Conservation (phyloP, 2,113 vertebrate genomes). For the Oxygymnocypris stewartii region DNA sequence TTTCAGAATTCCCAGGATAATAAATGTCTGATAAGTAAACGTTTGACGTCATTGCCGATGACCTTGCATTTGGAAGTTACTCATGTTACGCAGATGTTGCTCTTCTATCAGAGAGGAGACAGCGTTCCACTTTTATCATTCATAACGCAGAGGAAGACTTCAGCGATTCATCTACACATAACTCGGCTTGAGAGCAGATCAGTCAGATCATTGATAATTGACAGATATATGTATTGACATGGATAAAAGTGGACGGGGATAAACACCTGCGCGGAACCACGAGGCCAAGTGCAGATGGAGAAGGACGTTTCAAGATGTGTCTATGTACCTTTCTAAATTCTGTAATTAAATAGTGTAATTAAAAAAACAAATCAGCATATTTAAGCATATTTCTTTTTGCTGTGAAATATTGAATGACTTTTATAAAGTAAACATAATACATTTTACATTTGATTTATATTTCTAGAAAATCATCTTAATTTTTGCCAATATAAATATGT, state of each 20-base stretch:
- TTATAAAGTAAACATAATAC: neutral
- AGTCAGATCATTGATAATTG: neutral
- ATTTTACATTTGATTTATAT: neutral
- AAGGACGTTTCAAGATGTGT: neutral
- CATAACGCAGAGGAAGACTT: neutral
- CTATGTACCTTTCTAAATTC: neutral
- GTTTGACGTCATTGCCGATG: neutral
- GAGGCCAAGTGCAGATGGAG: neutral
- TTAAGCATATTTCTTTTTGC: too few relatives aligned
- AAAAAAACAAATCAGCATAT: neutral
- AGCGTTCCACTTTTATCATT: neutral
- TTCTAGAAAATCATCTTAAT: neutral
- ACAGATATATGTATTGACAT: neutral
- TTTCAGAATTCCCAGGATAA: neutral
- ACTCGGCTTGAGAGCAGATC: slow-evolving; percentile 13
- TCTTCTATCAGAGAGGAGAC: neutral
- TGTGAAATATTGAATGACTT: neutral
- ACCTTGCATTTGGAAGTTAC: neutral
- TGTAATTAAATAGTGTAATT: neutral
- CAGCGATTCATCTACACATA: neutral
- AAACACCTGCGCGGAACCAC: neutral
- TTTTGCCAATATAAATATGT: neutral
- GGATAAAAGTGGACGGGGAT: neutral
- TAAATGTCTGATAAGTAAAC: neutral
- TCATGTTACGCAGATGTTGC: neutral